Conservation (phyloP, 2,113 vertebrate species). For the Mola mola region DNA sequence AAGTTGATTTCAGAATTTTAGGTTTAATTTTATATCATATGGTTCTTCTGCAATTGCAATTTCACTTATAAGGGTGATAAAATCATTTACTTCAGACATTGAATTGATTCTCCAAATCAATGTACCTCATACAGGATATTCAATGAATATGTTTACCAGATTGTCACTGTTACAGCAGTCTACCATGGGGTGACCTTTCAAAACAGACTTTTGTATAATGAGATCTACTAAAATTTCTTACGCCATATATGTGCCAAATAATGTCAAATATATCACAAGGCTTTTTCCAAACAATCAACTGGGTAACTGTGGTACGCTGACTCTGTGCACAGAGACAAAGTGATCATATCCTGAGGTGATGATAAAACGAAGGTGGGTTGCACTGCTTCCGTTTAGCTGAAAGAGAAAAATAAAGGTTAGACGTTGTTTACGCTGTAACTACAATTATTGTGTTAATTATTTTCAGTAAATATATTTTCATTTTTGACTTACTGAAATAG, state of each 20-base stretch:
- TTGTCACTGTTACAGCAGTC: neutral
- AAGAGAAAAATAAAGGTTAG: conserved; percentile 40
- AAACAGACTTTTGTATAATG: conserved; percentile 9
- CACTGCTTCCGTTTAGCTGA: conserved; percentile 85
- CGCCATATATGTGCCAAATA: too few relatives aligned
- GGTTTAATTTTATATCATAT: neutral
- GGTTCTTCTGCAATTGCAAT: conserved; percentile 17
- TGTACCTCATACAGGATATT: conserved; percentile 8
- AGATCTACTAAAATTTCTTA: conserved; percentile 8
- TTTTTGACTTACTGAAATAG: conserved; percentile 86
- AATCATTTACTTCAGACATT: conserved; percentile 6
- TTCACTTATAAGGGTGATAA: conserved; percentile 5
- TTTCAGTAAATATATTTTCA: too few relatives aligned
- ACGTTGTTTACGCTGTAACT: too few relatives aligned
- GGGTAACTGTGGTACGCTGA: conserved; percentile 83
- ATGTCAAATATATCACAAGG: neutral
- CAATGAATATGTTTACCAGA: conserved; percentile 8
- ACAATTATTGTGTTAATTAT: neutral
- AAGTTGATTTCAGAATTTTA: conserved; percentile 19
- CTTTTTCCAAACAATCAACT: conserved; percentile 20
- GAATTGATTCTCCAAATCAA: conserved; percentile 11
- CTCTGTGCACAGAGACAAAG: conserved; percentile 90
- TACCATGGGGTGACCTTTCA: neutral
- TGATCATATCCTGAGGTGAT: conserved; percentile 91
- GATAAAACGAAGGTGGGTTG: conserved; percentile 89